Evolutionary conservation across 35 echinoderm and acorn worm species (phyloP).

Genomic region (Eucidaris tribuloides): DNA sequence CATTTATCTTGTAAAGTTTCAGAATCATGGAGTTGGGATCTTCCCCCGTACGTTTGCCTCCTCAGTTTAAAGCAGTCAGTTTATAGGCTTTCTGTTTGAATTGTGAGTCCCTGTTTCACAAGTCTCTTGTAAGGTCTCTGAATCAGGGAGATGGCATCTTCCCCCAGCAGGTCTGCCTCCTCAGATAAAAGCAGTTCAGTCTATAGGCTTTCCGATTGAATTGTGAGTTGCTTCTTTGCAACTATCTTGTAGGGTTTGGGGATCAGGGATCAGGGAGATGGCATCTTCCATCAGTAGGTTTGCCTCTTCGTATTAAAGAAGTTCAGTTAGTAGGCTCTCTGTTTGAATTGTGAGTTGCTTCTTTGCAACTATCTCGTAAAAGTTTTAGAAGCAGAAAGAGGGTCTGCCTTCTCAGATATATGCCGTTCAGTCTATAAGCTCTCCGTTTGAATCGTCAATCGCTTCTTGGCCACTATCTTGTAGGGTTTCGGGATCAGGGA

Average conservation of each 20-base stretch:
- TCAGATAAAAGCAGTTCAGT: too few relatives aligned
- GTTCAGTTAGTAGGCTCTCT: neutral
- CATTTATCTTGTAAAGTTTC: too few relatives aligned
- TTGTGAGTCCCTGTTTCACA: too few relatives aligned
- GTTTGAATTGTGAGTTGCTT: neutral
- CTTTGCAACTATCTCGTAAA: neutral
- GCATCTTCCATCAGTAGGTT: neutral
- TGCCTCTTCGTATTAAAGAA: neutral
- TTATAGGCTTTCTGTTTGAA: neutral
- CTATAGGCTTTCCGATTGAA: too few relatives aligned
- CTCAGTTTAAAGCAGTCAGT: neutral
- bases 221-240: too few relatives aligned
- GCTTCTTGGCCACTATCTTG: slow-evolving; percentile 61
- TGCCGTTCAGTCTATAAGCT: neutral
- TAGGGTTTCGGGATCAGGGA: slow-evolving; percentile 98
- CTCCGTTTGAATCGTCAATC: slow-evolving; percentile 15
- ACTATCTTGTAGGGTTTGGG: too few relatives aligned
- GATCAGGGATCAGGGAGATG: neutral
- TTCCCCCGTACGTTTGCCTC: neutral
- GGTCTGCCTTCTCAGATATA: neutral
- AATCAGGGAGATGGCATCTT: too few relatives aligned
- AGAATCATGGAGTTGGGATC: neutral
- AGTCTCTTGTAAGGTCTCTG: too few relatives aligned
- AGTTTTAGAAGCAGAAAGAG: neutral
- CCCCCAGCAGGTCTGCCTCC: too few relatives aligned